phyloP scores from a whole-genome alignment of 2,797 vertebrate genomes.

The Onychomys torridus region DNA sequence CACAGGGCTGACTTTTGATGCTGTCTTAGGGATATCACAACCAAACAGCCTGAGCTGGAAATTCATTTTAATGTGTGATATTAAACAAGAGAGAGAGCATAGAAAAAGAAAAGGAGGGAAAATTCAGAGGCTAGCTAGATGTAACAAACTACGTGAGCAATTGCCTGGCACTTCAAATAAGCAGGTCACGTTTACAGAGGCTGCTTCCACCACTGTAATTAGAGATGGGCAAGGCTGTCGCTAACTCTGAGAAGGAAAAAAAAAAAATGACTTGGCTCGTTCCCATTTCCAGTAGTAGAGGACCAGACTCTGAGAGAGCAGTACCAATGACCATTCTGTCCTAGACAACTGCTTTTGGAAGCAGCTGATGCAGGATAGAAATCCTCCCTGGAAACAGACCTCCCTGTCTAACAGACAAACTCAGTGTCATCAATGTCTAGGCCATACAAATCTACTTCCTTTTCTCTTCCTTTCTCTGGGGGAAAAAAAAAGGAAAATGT shows the following conservation, averaged over 20 bases:
- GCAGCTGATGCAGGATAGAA: neutral
- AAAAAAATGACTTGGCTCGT: neutral
- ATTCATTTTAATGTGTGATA: neutral
- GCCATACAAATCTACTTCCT: neutral
- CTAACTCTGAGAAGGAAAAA: neutral
- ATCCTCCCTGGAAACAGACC: neutral
- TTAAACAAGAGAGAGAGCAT: neutral
- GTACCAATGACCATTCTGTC: neutral
- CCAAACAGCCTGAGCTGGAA: neutral
- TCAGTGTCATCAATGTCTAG: too few relatives aligned
- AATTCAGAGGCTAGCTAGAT: neutral
- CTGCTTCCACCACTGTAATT: slow-evolving; percentile 22
- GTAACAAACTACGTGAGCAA: neutral
- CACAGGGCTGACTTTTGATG: neutral
- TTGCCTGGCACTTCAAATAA: neutral
- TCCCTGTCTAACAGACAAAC: neutral
- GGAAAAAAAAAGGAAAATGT: too few relatives aligned
- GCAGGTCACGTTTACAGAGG: slow-evolving; percentile 41
- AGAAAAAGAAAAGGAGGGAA: neutral
- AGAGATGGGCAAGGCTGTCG: neutral
- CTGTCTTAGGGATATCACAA: neutral
- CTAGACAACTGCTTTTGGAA: neutral
- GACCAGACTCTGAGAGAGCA: neutral
- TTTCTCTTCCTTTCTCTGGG: neutral
- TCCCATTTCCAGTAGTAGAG: slow-evolving; percentile 30